phyloP scores from a whole-genome alignment of 2,797 vertebrate genomes.

The Clamator glandarius region DNA sequence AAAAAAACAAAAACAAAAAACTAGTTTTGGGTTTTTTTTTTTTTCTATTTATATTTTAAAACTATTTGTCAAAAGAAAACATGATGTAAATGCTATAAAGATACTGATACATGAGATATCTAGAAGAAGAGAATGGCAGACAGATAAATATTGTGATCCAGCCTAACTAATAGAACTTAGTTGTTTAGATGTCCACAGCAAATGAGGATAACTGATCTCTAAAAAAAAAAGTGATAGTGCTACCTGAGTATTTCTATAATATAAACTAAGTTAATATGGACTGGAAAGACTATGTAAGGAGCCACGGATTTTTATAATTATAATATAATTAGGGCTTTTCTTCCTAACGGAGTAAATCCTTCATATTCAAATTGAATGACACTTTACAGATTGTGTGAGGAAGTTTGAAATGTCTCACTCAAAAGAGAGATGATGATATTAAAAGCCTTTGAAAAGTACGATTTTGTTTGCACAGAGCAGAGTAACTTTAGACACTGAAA shows the following conservation, averaged over 20 bases:
- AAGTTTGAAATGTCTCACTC: conserved; percentile 48
- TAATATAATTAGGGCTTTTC: background rate
- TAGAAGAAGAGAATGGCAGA: background rate
- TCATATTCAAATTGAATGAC: conserved; percentile 32
- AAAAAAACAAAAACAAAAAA: background rate
- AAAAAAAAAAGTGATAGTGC: background rate
- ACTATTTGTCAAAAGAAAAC: background rate
- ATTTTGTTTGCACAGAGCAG: conserved; percentile 52
- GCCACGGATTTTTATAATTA: background rate
- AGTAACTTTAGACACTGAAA: conserved; percentile 67
- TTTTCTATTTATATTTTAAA: background rate
- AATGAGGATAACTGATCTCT: background rate
- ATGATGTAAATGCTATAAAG: background rate
- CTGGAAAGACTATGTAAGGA: background rate
- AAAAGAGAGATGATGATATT: conserved; percentile 40
- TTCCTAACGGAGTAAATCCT: conserved; percentile 2
- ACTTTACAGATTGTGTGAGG: conserved; percentile 38
- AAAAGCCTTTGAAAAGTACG: conserved; percentile 55
- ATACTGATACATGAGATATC: background rate
- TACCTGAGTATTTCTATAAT: background rate
- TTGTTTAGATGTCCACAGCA: rapidly evolving
- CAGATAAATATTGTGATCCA: background rate
- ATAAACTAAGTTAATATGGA: background rate
- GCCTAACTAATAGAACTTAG: background rate
- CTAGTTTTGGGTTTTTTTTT: rapidly evolving